phyloP scores from a whole-genome alignment of 2,797 vertebrate species.

The Gouania willdenowi region DNA sequence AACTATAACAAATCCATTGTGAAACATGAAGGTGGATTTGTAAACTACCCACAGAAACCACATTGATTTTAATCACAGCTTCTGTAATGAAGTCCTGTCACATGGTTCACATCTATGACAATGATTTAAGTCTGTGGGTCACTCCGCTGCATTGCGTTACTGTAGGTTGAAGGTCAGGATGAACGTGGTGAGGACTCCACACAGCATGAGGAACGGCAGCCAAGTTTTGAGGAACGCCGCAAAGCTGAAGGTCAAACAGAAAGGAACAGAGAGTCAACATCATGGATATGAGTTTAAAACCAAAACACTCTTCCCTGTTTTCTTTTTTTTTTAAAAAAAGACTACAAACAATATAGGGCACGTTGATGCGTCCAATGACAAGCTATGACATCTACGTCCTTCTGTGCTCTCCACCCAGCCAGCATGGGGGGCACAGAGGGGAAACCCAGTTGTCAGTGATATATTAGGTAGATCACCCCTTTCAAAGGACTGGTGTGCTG shows the following conservation, averaged over 20 bases:
- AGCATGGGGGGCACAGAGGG: constrained; percentile 36
- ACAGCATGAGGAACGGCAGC: constrained; percentile 89
- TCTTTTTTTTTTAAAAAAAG: too few species aligned
- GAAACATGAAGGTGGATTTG: not conserved
- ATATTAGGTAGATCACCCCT: constrained; percentile 52
- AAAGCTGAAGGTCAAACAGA: constrained; percentile 70
- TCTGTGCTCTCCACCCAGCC: constrained; percentile 38
- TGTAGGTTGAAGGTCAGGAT: constrained; percentile 84
- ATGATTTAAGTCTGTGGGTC: constrained; percentile 12
- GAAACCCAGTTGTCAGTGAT: constrained; percentile 58
- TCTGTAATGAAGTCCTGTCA: constrained; percentile 5
- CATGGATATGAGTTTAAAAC: constrained; percentile 4
- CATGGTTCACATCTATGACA: constrained; percentile 1
- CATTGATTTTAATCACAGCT: not conserved
- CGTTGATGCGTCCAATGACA: constrained; percentile 1
- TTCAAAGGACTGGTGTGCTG: constrained; percentile 42
- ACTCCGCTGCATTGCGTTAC: constrained; percentile 53
- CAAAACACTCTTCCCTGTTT: not conserved
- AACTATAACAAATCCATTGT: not conserved
- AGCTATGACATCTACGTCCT: constrained; percentile 17
- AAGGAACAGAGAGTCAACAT: constrained; percentile 16
- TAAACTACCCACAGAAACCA: constrained; percentile 6
- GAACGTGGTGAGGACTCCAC: constrained; percentile 80
- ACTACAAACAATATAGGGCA: constrained; percentile 36
- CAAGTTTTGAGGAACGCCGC: constrained; percentile 93